Conservation (phyloP, 2,888 invertebrate species). For the Camponotus fellah region DNA sequence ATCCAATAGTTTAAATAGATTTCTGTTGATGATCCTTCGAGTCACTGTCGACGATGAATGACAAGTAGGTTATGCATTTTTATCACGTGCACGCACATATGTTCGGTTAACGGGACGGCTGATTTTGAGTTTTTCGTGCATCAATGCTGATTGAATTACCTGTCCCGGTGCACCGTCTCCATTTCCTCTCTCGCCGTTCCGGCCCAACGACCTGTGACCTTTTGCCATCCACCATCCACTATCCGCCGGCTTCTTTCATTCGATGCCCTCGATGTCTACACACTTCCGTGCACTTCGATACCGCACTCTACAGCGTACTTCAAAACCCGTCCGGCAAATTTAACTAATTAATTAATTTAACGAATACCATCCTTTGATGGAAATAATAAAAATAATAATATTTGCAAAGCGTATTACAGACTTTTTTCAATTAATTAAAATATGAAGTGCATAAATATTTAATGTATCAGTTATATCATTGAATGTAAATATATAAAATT, state of each 20-base stretch:
- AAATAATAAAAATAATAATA: not conserved
- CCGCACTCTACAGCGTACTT: conserved; percentile 25
- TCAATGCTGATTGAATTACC: conserved; percentile 51
- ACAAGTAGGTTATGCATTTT: not conserved
- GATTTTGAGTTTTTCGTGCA: conserved; percentile 44
- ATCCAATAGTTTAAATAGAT: conserved; percentile 3
- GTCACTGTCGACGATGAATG: conserved; percentile 5
- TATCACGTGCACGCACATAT: not conserved
- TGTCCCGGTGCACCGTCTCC: conserved; percentile 41
- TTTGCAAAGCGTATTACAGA: not conserved
- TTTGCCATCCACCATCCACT: conserved; percentile 44
- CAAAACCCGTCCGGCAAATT: not conserved
- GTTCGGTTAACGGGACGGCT: conserved; percentile 25
- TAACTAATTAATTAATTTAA: conserved; percentile 30
- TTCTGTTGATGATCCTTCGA: not conserved
- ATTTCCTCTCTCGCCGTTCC: conserved; percentile 50
- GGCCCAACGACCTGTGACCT: conserved; percentile 51
- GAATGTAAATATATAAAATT: no score
- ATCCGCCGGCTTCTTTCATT: conserved; percentile 51
- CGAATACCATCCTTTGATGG: not conserved
- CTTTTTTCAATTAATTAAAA: not conserved
- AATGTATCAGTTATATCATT: not conserved
- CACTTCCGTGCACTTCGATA: conserved; percentile 43
- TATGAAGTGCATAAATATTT: not conserved
- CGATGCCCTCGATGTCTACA: conserved; percentile 46